Conservation (phyloP, 2,113 vertebrate species). For the Platycercus adscitus region DNA sequence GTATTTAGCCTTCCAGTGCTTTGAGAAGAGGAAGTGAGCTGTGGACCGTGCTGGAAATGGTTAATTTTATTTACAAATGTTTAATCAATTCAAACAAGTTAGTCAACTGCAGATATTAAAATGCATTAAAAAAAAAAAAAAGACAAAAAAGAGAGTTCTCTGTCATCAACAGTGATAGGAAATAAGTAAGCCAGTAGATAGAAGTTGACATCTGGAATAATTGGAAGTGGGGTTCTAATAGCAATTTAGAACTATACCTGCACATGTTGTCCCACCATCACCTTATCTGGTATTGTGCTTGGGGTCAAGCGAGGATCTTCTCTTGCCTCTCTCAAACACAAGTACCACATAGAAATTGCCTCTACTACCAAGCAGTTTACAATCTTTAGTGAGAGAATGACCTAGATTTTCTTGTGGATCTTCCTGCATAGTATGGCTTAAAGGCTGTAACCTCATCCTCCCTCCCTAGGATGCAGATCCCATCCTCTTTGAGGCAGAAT, state of each 20-base stretch:
- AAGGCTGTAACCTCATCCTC: constrained; percentile 22
- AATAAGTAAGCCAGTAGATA: background rate
- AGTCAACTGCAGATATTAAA: background rate
- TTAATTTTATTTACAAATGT: background rate
- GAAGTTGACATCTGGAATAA: background rate
- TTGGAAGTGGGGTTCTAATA: background rate
- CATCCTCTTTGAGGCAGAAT: background rate
- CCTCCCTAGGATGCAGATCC: background rate
- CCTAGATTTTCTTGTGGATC: constrained; percentile 37
- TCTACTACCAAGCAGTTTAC: background rate
- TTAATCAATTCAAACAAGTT: background rate
- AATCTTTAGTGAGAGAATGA: background rate
- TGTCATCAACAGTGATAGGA: background rate
- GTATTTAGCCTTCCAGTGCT: background rate
- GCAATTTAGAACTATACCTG: background rate
- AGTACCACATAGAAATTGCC: background rate
- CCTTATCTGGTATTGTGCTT: background rate
- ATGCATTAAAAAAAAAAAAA: background rate
- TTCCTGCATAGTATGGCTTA: constrained; percentile 13
- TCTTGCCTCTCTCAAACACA: background rate
- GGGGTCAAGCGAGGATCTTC: background rate
- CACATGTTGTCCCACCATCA: background rate
- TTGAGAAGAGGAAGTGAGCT: background rate
- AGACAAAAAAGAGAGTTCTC: background rate
- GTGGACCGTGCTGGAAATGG: background rate